Conservation (phyloP, 2,797 vertebrate genomes). For the Pygocentrus nattereri region DNA sequence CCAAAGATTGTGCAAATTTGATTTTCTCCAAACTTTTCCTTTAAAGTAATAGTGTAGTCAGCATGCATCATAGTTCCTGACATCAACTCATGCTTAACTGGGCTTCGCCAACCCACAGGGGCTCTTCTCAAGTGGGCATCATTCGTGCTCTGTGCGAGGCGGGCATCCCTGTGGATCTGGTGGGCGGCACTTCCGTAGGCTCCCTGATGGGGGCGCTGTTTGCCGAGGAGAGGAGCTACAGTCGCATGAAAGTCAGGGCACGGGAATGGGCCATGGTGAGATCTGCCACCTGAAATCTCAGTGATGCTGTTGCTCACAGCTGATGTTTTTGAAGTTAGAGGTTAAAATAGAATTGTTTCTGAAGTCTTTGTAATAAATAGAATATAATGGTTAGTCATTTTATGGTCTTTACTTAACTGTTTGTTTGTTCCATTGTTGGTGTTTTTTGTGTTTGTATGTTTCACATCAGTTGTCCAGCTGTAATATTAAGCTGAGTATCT, state of each 20-base stretch:
- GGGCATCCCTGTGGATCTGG: slow-evolving; percentile 90
- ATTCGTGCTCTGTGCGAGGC: slow-evolving; percentile 88
- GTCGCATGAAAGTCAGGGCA: slow-evolving; percentile 87
- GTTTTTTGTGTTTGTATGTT: neutral
- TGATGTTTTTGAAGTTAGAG: neutral
- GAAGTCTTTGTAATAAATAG: too few relatives aligned
- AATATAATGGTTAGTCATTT: too few relatives aligned
- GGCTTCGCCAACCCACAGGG: slow-evolving; percentile 72
- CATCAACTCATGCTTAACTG: neutral
- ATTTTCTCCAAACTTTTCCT: too few relatives aligned
- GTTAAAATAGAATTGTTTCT: neutral
- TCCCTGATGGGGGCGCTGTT: slow-evolving; percentile 92
- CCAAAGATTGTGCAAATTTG: neutral
- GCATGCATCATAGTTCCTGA: neutral
- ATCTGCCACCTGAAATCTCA: neutral
- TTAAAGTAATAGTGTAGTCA: too few relatives aligned
- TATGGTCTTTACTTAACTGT: too few relatives aligned
- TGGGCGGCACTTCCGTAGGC: slow-evolving; percentile 93
- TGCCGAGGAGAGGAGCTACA: slow-evolving; percentile 90
- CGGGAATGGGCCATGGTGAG: slow-evolving; percentile 93
- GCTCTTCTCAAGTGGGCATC: slow-evolving; percentile 91
- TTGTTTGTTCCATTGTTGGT: too few relatives aligned
- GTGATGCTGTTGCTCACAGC: neutral
- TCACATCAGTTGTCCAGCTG: neutral
- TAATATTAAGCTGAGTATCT: neutral